These are phyloP conservation scores for Festucalex cinctus DNA, from an alignment of 2,113 vertebrate genomes.

Conservation along the genomic window DNA sequence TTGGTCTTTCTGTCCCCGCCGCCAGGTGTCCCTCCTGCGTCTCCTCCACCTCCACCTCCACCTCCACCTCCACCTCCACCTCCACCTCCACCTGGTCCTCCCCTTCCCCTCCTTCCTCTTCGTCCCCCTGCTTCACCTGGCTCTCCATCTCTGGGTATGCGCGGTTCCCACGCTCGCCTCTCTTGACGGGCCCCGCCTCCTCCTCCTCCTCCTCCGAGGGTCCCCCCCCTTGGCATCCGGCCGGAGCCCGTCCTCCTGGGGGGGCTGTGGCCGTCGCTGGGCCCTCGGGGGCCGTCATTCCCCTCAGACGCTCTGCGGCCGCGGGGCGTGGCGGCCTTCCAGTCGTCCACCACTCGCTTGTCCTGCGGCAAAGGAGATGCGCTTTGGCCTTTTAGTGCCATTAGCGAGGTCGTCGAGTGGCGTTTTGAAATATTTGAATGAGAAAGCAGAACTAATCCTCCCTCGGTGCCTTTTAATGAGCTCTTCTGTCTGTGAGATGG, in stretches of 20 bases:
- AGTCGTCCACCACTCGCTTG: slow-evolving; percentile 73
- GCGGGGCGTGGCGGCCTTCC: slow-evolving; percentile 52
- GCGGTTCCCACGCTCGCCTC: slow-evolving; percentile 40
- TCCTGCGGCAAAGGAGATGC: slow-evolving; percentile 64
- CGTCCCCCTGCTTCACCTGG: slow-evolving; percentile 38
- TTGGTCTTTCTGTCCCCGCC: slow-evolving; percentile 72
- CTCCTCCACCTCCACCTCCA: slow-evolving; percentile 5
- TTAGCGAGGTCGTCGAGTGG: not conserved
- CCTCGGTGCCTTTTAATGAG: too few relatives aligned
- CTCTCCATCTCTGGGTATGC: slow-evolving; percentile 50
- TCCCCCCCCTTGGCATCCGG: slow-evolving; percentile 51
- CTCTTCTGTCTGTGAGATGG: too few relatives aligned
- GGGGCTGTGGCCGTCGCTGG: slow-evolving; percentile 45
- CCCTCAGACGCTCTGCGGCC: slow-evolving; percentile 56
- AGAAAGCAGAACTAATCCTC: too few relatives aligned
- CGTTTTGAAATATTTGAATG: too few relatives aligned
- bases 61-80: slow-evolving; percentile 32
- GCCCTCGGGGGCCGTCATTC: slow-evolving; percentile 26
- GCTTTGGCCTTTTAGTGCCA: not conserved
- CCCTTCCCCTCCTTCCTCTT: slow-evolving; percentile 47
- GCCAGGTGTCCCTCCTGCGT: slow-evolving; percentile 34
- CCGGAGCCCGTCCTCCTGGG: slow-evolving; percentile 55
- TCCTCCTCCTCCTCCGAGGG: slow-evolving; percentile 50
- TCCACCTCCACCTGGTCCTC: slow-evolving; percentile 40
- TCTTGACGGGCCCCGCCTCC: slow-evolving; percentile 36